Base-by-base conservation (phyloP, 2,888 invertebrate genomes). In the Drosophila formosana region DNA sequence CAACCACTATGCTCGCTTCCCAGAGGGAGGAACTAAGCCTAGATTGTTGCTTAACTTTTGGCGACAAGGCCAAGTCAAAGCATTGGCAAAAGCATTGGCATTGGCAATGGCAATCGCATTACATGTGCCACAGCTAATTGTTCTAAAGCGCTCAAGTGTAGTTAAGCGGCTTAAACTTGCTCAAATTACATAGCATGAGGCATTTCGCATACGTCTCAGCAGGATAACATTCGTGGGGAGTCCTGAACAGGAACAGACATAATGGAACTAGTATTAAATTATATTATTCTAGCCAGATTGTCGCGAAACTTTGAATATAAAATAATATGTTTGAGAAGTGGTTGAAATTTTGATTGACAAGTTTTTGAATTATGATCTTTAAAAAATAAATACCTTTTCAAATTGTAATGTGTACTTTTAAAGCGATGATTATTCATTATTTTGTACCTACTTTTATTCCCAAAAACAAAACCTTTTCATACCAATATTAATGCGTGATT, bases 131-230 rank as follows among this genome's bases (percentile, higher is more conserved):
- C 30, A 56, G 69, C 65, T 83, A 82, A 87, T 87, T 82, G 87
- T 87, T 83, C 66, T 75, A 81, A 84, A 74, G 77, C 79, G 82
- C 84, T 83, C 72, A 78, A 67, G 53, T 66, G 65, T 65, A 55
- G 46, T 41, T 78, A 86, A 82, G 82, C 84, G 45, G 87, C 82
- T 82, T 83, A 83, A 65, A 61, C 60, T 66, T 62, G 61, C 53
- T 39, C 53, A 50, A 63, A 69, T 60, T 66, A 41, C 55, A 66
- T 57, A 43, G 32, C 43, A 46, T 13, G 4, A 9, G 30, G 45
- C 32, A 45, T 25, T 32, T 8, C 55, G n/a, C 34, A 56, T 30
- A 34, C 34, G 34, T 34, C 30, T 13, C 1, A 25, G 4, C 13
- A 28, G 26, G 37, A 57, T 57, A 47, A 13, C 34, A 57, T 34